phyloP scores from a whole-genome alignment of 2,797 vertebrate species.

The Accipiter superciliosus region DNA sequence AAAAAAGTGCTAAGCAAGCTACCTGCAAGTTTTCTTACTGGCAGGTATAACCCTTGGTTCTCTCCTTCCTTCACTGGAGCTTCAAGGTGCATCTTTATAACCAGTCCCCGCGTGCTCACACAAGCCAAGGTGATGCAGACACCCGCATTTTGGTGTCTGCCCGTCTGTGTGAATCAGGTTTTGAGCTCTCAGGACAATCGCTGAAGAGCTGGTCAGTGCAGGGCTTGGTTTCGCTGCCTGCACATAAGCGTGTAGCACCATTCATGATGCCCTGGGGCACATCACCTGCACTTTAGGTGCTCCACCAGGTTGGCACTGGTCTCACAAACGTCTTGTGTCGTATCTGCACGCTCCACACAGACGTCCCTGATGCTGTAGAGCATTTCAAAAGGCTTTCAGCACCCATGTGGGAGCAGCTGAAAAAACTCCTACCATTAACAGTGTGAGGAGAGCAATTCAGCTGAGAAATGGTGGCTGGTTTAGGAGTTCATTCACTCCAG shows the following conservation, averaged over 20 bases:
- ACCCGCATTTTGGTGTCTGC: neutral
- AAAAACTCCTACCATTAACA: neutral
- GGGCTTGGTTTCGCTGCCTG: neutral
- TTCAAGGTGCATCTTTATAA: neutral
- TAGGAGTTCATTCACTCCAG: neutral
- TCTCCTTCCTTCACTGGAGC: neutral
- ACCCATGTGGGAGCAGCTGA: neutral
- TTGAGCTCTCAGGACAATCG: rapidly evolving
- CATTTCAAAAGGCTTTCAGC: neutral
- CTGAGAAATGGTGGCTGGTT: neutral
- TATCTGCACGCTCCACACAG: neutral
- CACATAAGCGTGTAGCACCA: rapidly evolving
- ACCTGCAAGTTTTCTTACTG: neutral
- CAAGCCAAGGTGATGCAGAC: neutral
- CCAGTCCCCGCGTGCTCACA: rapidly evolving
- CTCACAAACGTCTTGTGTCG: neutral
- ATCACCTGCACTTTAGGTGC: neutral
- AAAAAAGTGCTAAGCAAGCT: neutral
- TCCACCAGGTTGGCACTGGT: neutral
- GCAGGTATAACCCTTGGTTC: neutral
- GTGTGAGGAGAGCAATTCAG: neutral
- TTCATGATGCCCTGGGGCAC: neutral
- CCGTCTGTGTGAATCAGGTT: rapidly evolving
- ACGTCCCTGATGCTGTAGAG: neutral
- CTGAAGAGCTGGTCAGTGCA: neutral